Base-by-base conservation (phyloP, 2,113 vertebrate genomes). In the Tyto alba region DNA sequence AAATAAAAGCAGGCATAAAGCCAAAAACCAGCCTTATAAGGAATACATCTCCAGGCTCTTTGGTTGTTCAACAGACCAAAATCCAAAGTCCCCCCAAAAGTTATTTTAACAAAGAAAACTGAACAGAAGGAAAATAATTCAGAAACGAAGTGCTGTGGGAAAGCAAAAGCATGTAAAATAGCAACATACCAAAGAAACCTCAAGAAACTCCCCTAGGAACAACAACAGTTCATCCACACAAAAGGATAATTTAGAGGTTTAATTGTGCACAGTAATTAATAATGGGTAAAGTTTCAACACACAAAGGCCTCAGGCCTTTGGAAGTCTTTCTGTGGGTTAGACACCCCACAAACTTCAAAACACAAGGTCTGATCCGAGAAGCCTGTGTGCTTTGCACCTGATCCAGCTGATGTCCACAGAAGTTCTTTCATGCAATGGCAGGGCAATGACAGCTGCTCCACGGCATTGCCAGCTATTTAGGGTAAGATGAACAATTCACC, bases 111-210 rank as follows among this genome's bases (percentile, higher is more conserved):
- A 93, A 91, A 91, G 71, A 74, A 93, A 96, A 92, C 3, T 27
- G 38, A 94, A 57, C 59, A 9, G 23, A 93, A 83, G 30, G 55
- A 87, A 94, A 93, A 93, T n/a, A 91, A 93, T 29, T 48, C 53
- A 82, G 75, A 83, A 91, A 85, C 1, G 2, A 95, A 88, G 85
- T 88, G 85, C 90, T 94, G 90, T 94, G 95, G 92, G 91, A 96
- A 96, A 88, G 82, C 67, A 88, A 86, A 93, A 86, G 59, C 95
- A 91, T 90, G 56, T 45, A 73, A 88, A 95, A 85, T 3, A 94
- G 88, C 88, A 91, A 84, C 90, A 88, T 90, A 86, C 88, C 75
- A 94, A 90, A 80, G 63, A 96, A 95, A 91, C 88, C 93, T 94
- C 95, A 95, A 84, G 79, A 71, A 88, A 86, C 27, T 90, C 78